Conservation (phyloP, 1,140 invertebrate genomes). For the Globodera ellingtonae region DNA sequence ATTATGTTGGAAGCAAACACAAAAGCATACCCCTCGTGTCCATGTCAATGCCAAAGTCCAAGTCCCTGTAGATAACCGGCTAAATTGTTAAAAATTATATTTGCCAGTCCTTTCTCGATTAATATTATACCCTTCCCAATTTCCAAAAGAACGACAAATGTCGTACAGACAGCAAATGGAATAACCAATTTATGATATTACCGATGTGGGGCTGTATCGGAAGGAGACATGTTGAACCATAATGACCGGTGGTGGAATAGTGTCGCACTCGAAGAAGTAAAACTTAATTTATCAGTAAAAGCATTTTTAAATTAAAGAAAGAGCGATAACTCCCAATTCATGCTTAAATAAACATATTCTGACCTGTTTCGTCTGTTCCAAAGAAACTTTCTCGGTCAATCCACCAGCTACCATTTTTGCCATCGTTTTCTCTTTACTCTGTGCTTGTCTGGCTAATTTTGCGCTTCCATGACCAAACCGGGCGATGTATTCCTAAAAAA, state of each 20-base stretch:
- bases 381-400: slow-evolving; percentile 86
- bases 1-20: not conserved
- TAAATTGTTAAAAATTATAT: slow-evolving; percentile 61
- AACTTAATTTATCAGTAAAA: slow-evolving; percentile 32
- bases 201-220: slow-evolving; percentile 79
- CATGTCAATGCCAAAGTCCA: slow-evolving; percentile 98
- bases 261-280: slow-evolving; percentile 94
- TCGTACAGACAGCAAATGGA: not conserved
- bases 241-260: slow-evolving; percentile 95
- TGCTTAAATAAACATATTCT: no score
- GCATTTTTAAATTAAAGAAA: not conserved
- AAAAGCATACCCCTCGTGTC: slow-evolving; percentile 75
- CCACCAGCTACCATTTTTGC: slow-evolving; percentile 97
- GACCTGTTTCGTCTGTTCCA: slow-evolving; percentile 75
- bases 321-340: not conserved
- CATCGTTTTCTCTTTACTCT: slow-evolving; percentile 97
- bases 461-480: slow-evolving; percentile 98
- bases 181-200: slow-evolving; percentile 49
- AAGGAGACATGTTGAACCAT: slow-evolving; percentile 98
- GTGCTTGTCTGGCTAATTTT: slow-evolving; percentile 94
- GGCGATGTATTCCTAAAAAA: slow-evolving; percentile 88
- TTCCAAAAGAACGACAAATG: no score
- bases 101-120: no score
- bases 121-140: no score
- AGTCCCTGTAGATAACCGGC: slow-evolving; percentile 91